These are phyloP conservation scores for Ostrea denselamellosa DNA, from an alignment of 1,140 invertebrate species.

Conservation along the genomic window DNA sequence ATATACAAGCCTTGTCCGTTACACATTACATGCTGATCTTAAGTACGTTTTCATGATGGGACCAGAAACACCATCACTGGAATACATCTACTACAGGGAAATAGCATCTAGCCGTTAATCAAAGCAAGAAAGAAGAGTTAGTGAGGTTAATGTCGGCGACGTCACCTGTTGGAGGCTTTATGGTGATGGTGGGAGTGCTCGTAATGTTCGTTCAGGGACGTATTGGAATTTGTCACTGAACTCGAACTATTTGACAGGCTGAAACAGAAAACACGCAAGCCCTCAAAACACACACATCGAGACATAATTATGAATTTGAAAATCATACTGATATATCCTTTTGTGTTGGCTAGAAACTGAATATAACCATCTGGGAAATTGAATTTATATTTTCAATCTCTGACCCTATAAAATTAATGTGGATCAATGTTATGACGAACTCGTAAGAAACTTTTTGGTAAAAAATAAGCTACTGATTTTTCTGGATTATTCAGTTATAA, in stretches of 20 bases:
- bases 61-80: background rate
- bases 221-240: slow-evolving; percentile 74
- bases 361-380: too few species aligned
- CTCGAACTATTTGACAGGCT: slow-evolving; percentile 65
- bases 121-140: slow-evolving; percentile 22
- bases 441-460: too few species aligned
- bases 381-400: too few species aligned
- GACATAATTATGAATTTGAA: background rate
- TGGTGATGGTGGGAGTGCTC: slow-evolving; percentile 56
- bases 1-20: too few species aligned
- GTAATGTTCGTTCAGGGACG: slow-evolving; percentile 65
- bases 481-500: too few species aligned
- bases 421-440: too few species aligned
- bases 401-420: too few species aligned
- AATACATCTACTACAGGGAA: background rate
- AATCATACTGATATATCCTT: background rate
- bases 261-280: slow-evolving; percentile 58
- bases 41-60: background rate
- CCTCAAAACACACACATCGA: background rate
- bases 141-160: slow-evolving; percentile 8
- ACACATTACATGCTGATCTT: background rate
- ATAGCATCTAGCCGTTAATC: background rate
- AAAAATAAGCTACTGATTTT: too few species aligned
- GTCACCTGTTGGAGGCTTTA: slow-evolving; percentile 33
- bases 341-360: too few species aligned